Evolutionary conservation across 2,888 invertebrate species (phyloP).

Genomic region (Melieria crassipennis): DNA sequence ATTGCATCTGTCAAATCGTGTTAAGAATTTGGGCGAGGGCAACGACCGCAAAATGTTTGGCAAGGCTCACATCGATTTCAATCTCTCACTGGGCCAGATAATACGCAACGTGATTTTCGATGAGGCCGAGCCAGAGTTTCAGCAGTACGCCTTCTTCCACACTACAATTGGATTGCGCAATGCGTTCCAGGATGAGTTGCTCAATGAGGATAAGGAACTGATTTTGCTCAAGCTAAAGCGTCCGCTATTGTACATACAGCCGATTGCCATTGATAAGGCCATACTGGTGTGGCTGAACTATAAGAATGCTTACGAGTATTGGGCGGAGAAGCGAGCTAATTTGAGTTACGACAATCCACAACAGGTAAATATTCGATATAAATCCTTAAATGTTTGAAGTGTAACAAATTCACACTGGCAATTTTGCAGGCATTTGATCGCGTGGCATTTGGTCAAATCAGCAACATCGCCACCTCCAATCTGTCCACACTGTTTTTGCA

Average conservation of each 20-base stretch:
- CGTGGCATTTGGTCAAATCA: slow-evolving; percentile 81
- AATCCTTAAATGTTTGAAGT: slow-evolving; percentile 49
- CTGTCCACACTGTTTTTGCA: slow-evolving; percentile 92
- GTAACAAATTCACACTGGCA: not conserved
- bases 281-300: slow-evolving; percentile 99
- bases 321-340: slow-evolving; percentile 95
- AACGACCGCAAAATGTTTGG: slow-evolving; percentile 77
- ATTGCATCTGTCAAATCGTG: slow-evolving; percentile 91
- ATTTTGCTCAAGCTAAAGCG: slow-evolving; percentile 91
- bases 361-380: slow-evolving; percentile 63
- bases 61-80: slow-evolving; percentile 91
- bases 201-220: slow-evolving; percentile 86
- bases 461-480: slow-evolving; percentile 80
- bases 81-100: slow-evolving; percentile 93
- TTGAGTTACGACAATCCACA: slow-evolving; percentile 86
- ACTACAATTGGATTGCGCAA: slow-evolving; percentile 89
- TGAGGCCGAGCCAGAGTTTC: slow-evolving; percentile 97
- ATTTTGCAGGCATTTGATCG: slow-evolving; percentile 71
- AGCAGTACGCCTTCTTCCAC: slow-evolving; percentile 97
- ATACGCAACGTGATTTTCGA: slow-evolving; percentile 94
- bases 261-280: slow-evolving; percentile 97
- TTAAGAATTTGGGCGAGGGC: slow-evolving; percentile 81
- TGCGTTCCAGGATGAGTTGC: slow-evolving; percentile 90
- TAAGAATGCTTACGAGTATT: slow-evolving; percentile 99
- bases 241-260: slow-evolving; percentile 95